Percentiles rank a stretch among this genome's conserved stretches.
Evolutionary conservation across 1,140 invertebrate genomes (phyloP).

Genomic region (Euura lappo): DNA sequence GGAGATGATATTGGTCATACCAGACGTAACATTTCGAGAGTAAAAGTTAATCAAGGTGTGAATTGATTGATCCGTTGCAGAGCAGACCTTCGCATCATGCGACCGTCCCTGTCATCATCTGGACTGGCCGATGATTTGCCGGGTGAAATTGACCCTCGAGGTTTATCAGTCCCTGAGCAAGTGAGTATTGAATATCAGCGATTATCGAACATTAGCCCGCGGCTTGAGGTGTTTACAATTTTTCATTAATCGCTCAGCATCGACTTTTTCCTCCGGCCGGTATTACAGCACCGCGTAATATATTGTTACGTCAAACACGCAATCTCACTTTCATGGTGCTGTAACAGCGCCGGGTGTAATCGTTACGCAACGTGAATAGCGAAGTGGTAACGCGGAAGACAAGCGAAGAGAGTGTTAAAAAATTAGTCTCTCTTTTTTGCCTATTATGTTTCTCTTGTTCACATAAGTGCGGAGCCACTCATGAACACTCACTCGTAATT

Average conservation of each 20-base stretch:
- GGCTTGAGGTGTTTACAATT: too few species aligned
- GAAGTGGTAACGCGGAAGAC: not conserved
- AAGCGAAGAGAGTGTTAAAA: not conserved
- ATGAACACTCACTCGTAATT: not conserved
- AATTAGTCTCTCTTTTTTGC: too few species aligned
- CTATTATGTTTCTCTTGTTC: too few species aligned
- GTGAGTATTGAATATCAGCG: conserved; percentile 51
- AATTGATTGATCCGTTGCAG: conserved; percentile 61
- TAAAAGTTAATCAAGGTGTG: too few species aligned
- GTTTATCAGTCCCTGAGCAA: conserved; percentile 71
- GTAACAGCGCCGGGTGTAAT: not conserved
- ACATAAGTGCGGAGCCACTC: too few species aligned
- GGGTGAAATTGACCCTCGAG: conserved; percentile 74
- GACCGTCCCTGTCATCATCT: conserved; percentile 77
- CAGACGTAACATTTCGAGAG: too few species aligned
- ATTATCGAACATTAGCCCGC: not conserved
- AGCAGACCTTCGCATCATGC: conserved; percentile 73
- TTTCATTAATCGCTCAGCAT: not conserved
- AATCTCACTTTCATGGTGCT: not conserved
- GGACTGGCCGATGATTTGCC: conserved; percentile 81
- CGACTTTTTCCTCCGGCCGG: not conserved
- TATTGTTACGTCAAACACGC: conserved; percentile 11
- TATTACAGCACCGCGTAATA: not conserved
- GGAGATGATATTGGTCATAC: too few species aligned
- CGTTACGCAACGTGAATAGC: not conserved